Conservation (phyloP, 2,113 vertebrate genomes). For the Chiloscyllium plagiosum region DNA sequence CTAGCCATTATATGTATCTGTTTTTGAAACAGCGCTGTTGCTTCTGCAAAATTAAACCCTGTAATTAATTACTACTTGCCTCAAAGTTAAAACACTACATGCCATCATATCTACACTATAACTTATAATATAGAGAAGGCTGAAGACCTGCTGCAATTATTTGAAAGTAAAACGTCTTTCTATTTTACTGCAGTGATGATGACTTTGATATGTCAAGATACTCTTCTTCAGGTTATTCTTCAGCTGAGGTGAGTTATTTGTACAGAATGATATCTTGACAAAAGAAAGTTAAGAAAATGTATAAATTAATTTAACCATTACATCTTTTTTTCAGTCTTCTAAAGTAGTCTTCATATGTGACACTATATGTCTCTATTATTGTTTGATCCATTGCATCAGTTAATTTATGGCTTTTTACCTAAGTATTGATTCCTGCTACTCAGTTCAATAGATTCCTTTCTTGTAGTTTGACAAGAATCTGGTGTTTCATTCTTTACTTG, state of each 20-base stretch:
- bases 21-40: not conserved
- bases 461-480: not conserved
- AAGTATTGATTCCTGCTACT: not conserved
- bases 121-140: not conserved
- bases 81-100: not conserved
- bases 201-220: slow-evolving; percentile 99
- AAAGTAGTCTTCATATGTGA: not conserved
- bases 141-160: not conserved
- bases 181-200: slow-evolving; percentile 72
- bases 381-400: not conserved
- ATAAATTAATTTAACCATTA: not conserved
- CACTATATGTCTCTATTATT: not conserved
- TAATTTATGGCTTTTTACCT: not conserved
- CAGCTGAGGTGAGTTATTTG: slow-evolving; percentile 83
- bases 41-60: not conserved
- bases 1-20: not conserved
- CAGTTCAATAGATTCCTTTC: not conserved
- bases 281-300: not conserved
- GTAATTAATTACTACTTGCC: not conserved
- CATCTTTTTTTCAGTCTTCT: not conserved
- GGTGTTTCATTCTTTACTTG: not conserved
- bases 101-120: not conserved
- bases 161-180: slow-evolving; percentile 39
- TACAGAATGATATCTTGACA: not conserved
- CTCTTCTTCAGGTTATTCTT: slow-evolving; percentile 96